Percentiles rank a stretch among this genome's conserved stretches.
phyloP scores from a whole-genome alignment of 1,140 invertebrate genomes.

The Trichonephila inaurata region DNA sequence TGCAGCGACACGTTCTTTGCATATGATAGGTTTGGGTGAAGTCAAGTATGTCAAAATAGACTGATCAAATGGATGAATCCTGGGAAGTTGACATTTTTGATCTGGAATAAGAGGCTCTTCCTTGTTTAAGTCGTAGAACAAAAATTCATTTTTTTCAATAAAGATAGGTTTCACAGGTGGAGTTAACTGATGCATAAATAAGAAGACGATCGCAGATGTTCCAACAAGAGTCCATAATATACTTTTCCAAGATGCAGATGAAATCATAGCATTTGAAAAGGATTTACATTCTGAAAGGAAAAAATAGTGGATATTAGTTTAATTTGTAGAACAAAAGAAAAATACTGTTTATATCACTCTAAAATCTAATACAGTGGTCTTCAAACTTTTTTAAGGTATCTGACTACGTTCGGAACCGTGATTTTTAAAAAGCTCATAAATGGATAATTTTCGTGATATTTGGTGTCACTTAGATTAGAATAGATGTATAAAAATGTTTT shows the following conservation, averaged over 20 bases:
- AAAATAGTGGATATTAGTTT: too few relatives aligned
- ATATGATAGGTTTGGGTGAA: slow-evolving; percentile 39
- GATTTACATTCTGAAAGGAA: background rate
- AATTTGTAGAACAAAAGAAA: background rate
- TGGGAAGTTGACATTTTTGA: slow-evolving; percentile 68
- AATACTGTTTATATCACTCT: background rate
- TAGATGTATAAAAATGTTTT: too few relatives aligned
- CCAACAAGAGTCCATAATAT: slow-evolving; percentile 35
- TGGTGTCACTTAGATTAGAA: too few relatives aligned
- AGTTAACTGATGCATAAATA: slow-evolving; percentile 38
- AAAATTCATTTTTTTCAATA: slow-evolving; percentile 41
- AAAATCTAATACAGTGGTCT: too few relatives aligned
- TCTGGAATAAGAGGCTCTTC: slow-evolving; percentile 30
- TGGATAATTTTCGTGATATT: too few relatives aligned
- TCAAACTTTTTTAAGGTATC: too few relatives aligned
- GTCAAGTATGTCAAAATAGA: slow-evolving; percentile 66
- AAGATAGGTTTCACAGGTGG: background rate
- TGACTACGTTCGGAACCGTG: too few relatives aligned
- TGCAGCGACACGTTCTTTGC: slow-evolving; percentile 39
- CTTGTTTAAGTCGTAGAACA: slow-evolving; percentile 46
- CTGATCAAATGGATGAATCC: slow-evolving; percentile 75
- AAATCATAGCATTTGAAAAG: slow-evolving; percentile 52
- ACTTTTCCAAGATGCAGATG: background rate
- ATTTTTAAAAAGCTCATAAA: too few relatives aligned
- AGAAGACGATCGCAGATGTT: background rate